Evolutionary conservation across 1,140 invertebrate species (phyloP).

Genomic region (Aphaenogaster floridana): DNA sequence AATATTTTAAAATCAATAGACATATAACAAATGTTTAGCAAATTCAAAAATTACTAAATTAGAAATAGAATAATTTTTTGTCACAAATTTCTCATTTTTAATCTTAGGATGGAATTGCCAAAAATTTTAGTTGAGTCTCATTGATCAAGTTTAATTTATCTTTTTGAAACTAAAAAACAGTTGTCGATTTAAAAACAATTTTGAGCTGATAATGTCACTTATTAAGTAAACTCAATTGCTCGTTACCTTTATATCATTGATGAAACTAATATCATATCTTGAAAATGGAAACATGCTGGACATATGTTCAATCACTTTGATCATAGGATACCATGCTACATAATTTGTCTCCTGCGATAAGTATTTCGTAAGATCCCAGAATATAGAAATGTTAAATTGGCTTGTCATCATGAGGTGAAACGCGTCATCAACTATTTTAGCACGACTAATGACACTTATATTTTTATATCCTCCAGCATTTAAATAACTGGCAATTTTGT

Average conservation of each 20-base stretch:
- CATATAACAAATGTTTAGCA: no score
- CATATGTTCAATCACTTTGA: slow-evolving; percentile 61
- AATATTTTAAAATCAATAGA: no score
- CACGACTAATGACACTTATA: background rate
- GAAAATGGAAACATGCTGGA: background rate
- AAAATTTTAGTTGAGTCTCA: no score
- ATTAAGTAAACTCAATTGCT: background rate
- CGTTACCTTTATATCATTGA: background rate
- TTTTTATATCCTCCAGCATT: background rate
- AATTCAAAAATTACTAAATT: no score
- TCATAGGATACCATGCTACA: slow-evolving; percentile 62
- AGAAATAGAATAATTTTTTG: no score
- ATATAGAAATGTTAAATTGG: background rate
- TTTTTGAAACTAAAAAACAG: no score
- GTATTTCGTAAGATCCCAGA: background rate
- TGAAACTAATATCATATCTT: background rate
- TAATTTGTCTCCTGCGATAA: background rate
- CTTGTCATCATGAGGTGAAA: background rate
- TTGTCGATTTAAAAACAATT: no score
- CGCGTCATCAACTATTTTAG: background rate
- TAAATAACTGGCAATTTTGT: background rate
- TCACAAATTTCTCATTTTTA: no score
- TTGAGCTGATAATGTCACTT: background rate
- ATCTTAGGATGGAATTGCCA: no score
- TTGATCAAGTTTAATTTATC: no score